Evolutionary conservation across 1,140 invertebrate species (phyloP).

Genomic region (Galleria mellonella): DNA sequence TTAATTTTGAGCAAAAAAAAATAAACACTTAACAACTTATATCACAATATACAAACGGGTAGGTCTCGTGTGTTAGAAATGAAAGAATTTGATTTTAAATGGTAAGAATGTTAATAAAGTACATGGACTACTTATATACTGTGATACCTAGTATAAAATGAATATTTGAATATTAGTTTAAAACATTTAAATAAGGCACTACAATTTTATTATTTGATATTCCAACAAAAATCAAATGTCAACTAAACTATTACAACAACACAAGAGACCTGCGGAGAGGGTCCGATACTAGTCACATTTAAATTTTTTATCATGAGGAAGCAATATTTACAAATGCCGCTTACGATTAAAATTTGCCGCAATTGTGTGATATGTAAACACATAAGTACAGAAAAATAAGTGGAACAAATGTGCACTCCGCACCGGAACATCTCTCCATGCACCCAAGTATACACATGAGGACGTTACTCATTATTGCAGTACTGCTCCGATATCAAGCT

Average conservation of each 20-base stretch:
- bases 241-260: conserved; percentile 1
- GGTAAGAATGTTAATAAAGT: too few relatives aligned
- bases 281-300: conserved; percentile 14
- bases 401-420: conserved; percentile 13
- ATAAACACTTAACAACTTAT: conserved; percentile 44
- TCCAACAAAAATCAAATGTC: too few relatives aligned
- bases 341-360: conserved; percentile 15
- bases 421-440: conserved; percentile 19
- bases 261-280: conserved; percentile 17
- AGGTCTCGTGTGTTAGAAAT: conserved; percentile 18
- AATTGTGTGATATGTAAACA: conserved; percentile 29
- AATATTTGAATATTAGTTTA: neutral
- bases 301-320: conserved; percentile 11
- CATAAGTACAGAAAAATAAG: conserved; percentile 26
- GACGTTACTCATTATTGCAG: too few relatives aligned
- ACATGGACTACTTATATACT: too few relatives aligned
- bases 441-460: conserved; percentile 9
- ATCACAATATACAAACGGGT: conserved; percentile 55
- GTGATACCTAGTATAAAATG: too few relatives aligned
- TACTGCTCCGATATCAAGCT: too few relatives aligned
- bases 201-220: conserved; percentile 8
- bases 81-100: neutral
- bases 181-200: conserved; percentile 28
- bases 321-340: conserved; percentile 22
- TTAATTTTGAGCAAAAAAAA: conserved; percentile 65